A percentile compares a stretch with the other conserved stretches of the same genome.
Conservation (phyloP, 2,113 vertebrate species). For the Cephalopterus ornatus region DNA sequence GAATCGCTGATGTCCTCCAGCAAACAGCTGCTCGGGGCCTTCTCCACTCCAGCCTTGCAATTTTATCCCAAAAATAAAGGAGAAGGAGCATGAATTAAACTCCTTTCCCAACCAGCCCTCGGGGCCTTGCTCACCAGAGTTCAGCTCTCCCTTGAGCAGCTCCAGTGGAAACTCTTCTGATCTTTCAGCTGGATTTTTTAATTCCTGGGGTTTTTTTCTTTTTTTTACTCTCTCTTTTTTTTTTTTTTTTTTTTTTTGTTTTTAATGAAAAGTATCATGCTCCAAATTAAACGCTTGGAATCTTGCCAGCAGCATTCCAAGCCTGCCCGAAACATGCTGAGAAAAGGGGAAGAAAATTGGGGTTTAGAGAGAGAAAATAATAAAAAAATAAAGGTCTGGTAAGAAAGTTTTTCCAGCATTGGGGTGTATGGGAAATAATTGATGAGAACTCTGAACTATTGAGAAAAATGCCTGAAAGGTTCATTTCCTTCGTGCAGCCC, state of each 20-base stretch:
- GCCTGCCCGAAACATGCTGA: neutral
- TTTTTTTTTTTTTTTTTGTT: neutral
- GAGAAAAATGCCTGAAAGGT: conserved; percentile 18
- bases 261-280: neutral
- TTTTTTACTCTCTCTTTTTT: fast-evolving
- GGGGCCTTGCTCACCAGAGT: neutral
- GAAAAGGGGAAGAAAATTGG: neutral
- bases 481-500: neutral
- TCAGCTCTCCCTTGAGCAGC: neutral
- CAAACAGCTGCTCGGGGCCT: too few relatives aligned
- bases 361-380: neutral
- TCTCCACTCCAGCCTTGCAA: too few relatives aligned
- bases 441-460: neutral
- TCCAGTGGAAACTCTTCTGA: neutral
- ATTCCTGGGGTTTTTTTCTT: too few relatives aligned
- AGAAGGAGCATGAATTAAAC: too few relatives aligned
- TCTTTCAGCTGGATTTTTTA: neutral
- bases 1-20: too few relatives aligned
- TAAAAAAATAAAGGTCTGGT: neutral
- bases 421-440: neutral
- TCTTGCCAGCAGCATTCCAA: neutral
- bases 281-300: conserved; percentile 53
- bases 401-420: neutral
- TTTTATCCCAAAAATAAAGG: too few relatives aligned
- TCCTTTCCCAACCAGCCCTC: too few relatives aligned